Evolutionary conservation across 2,797 vertebrate genomes (phyloP).

Genomic region (Arnoldichthys spilopterus): DNA sequence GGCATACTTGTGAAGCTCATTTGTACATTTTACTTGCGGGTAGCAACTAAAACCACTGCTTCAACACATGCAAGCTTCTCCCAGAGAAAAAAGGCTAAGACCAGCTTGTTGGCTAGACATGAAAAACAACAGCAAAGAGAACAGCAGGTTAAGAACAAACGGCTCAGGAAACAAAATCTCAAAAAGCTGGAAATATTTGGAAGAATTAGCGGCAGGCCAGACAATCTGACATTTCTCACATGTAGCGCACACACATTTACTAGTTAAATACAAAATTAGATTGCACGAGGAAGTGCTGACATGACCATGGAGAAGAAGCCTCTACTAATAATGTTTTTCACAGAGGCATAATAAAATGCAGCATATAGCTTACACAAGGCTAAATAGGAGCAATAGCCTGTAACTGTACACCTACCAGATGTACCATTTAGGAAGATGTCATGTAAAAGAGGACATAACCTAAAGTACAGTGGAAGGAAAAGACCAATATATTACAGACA

Average conservation of each 20-base stretch:
- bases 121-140: background rate
- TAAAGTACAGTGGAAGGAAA: no score
- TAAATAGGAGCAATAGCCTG: no score
- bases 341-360: background rate
- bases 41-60: background rate
- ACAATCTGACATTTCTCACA: background rate
- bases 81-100: background rate
- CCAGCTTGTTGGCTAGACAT: background rate
- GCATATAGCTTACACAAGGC: background rate
- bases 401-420: no score
- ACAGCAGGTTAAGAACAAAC: background rate
- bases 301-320: background rate
- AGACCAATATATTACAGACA: no score
- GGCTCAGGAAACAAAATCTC: background rate
- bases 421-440: no score
- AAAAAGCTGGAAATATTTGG: constrained; percentile 8
- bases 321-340: background rate
- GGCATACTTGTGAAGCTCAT: constrained; percentile 10
- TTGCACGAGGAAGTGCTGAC: background rate
- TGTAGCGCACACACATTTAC: background rate
- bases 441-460: no score
- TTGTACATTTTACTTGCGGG: constrained; percentile 11
- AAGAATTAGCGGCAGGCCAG: background rate
- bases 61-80: background rate
- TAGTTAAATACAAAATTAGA: background rate